These are phyloP conservation scores for Myrmecobius fasciatus DNA, from an alignment of 2,113 vertebrate genomes.

Conservation along the genomic window DNA sequence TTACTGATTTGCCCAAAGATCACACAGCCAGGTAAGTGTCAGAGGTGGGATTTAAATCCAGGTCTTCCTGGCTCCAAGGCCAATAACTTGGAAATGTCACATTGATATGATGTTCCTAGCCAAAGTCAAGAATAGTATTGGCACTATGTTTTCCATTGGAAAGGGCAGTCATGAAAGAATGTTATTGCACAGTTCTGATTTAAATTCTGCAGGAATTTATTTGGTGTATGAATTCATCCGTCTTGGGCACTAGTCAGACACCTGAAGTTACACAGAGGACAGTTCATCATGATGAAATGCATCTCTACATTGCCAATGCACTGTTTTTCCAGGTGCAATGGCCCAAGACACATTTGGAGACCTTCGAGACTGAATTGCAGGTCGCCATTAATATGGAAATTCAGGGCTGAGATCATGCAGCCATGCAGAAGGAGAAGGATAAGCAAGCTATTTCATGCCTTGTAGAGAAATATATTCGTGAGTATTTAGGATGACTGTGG, in stretches of 20 bases:
- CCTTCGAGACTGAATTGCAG: background rate
- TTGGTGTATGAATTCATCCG: background rate
- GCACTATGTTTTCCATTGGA: background rate
- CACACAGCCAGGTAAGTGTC: background rate
- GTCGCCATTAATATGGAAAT: background rate
- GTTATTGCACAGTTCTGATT: background rate
- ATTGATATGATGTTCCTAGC: background rate
- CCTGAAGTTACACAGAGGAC: conserved; percentile 1
- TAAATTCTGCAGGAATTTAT: background rate
- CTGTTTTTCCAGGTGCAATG: background rate
- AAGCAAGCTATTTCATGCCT: background rate
- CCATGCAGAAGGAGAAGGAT: background rate
- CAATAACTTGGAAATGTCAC: background rate
- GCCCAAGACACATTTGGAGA: conserved; percentile 3
- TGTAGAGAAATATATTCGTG: background rate
- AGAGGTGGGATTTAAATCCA: background rate
- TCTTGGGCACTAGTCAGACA: background rate
- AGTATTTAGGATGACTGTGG: background rate
- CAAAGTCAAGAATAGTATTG: background rate
- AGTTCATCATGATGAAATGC: background rate
- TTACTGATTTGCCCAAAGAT: background rate
- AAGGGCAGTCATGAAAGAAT: background rate
- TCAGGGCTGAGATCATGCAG: background rate
- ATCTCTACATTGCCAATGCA: background rate
- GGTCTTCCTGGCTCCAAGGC: background rate